Conservation (phyloP, 2,797 vertebrate genomes). For the Sylvilagus floridanus region DNA sequence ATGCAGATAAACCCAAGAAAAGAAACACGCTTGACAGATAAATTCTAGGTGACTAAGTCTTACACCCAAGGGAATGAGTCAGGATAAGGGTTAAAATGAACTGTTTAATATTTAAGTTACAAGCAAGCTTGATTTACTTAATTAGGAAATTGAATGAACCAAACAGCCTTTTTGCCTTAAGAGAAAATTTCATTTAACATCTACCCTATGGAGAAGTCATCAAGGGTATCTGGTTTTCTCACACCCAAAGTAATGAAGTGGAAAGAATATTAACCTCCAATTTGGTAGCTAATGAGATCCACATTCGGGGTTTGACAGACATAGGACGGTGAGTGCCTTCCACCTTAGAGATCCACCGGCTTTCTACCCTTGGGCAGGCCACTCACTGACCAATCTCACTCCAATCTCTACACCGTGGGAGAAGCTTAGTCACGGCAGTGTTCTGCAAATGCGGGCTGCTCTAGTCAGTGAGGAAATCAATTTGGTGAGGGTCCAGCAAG, state of each 20-base stretch:
- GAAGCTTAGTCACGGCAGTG: background rate
- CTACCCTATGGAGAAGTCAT: constrained; percentile 41
- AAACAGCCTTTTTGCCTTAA: constrained; percentile 34
- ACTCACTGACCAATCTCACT: background rate
- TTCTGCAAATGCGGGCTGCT: constrained; percentile 18
- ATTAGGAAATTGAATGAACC: constrained; percentile 66
- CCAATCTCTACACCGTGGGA: background rate
- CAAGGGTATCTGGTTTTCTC: background rate
- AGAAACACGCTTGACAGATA: constrained; percentile 73
- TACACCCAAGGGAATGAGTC: constrained; percentile 68
- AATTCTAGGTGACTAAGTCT: constrained; percentile 67
- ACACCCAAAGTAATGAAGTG: background rate
- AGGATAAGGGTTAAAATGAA: constrained; percentile 69
- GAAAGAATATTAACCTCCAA: background rate
- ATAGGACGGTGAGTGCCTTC: background rate
- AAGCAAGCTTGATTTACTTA: constrained; percentile 70
- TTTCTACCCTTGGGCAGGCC: background rate
- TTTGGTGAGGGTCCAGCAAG: constrained; percentile 7
- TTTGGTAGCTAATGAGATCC: background rate
- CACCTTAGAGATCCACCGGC: background rate
- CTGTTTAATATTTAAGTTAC: constrained; percentile 66
- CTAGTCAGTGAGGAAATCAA: constrained; percentile 18
- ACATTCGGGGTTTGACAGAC: background rate
- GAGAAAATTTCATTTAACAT: constrained; percentile 53
- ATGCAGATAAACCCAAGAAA: constrained; percentile 72